Base-by-base conservation (phyloP, 2,888 invertebrate species). In the Dryobotodes eremita region DNA sequence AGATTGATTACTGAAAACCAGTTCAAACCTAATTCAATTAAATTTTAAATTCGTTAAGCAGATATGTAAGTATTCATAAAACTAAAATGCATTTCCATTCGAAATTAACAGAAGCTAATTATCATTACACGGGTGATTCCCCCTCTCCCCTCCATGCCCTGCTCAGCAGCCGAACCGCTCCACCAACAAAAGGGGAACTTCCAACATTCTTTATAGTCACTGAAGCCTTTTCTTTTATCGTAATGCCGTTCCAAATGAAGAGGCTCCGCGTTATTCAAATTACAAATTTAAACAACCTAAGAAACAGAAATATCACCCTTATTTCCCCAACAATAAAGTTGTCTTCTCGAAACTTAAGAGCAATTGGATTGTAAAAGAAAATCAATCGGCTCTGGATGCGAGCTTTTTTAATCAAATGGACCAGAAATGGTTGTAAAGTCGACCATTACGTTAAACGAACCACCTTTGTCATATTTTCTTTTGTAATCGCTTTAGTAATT, bases 391-490 rank as follows among this genome's bases (percentile, higher is more conserved):
- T 90, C 91, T 93, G 91, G 93, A 95, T 93, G 92, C 92, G 92
- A 92, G 89, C 89, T 95, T 96, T 95, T 96, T 95, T 95, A 95
- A 96, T 95, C 93, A 95, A 96, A 96, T 95, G 93, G 92, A 93
- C 92, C 93, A 95, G 94, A 95, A 95, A 94, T 93, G 92, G 91
- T 90, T 93, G 92, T 92, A 92, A 93, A 94, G 93, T 94, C 94
- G 94, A 88, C 95, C 95, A 94, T 96, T 96, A 94, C 91, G 90
- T 93, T 94, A 95, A 96, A 95, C 94, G 96, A 95, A 94, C 89
- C 90, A 94, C 93, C 95, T 95, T 95, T 95, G 95, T 96, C 95
- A 96, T 96, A 95, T 95, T 95, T 94, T 94, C 95, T 95, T 95
- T 95, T 93, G 93, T 93, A 92, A 92, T 90, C 89, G 91, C 90